Percentiles rank a stretch among this genome's conserved stretches.
These are phyloP conservation scores for Eriosoma lanigerum DNA, from an alignment of 1,140 invertebrate genomes.

Conservation along the genomic window DNA sequence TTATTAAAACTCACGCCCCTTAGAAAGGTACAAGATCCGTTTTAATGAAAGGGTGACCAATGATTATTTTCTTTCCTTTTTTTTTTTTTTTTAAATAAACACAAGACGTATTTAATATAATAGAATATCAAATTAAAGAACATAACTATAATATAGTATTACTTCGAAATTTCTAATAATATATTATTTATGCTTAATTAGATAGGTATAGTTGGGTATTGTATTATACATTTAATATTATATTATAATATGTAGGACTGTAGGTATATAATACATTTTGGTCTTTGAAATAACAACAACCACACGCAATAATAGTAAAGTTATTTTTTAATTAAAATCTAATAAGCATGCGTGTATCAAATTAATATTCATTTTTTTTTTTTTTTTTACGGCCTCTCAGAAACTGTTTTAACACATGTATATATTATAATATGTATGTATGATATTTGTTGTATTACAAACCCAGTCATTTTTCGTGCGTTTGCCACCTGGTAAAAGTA, in stretches of 20 bases:
- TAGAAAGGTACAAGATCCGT: background rate
- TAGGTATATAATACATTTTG: too few relatives aligned
- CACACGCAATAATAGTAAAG: background rate
- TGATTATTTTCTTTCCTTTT: too few relatives aligned
- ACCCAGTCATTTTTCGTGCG: background rate
- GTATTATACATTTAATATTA: too few relatives aligned
- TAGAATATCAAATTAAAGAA: slow-evolving; percentile 30
- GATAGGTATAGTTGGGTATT: too few relatives aligned
- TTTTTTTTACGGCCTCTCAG: background rate
- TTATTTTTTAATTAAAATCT: slow-evolving; percentile 7
- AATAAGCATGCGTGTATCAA: background rate
- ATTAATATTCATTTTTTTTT: background rate
- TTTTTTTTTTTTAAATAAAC: slow-evolving; percentile 20
- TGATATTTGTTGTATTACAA: too few relatives aligned
- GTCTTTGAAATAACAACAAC: background rate
- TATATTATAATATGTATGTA: too few relatives aligned
- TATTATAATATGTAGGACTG: too few relatives aligned
- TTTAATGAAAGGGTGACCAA: slow-evolving; percentile 24
- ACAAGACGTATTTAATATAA: background rate
- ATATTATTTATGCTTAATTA: slow-evolving; percentile 14
- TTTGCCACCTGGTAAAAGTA: background rate
- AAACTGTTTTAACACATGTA: background rate
- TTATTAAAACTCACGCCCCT: slow-evolving; percentile 39
- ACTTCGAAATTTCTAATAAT: background rate
- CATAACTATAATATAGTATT: background rate